Evolutionary conservation across 2,888 invertebrate species (phyloP).

Genomic region (Nemurella pictetii): DNA sequence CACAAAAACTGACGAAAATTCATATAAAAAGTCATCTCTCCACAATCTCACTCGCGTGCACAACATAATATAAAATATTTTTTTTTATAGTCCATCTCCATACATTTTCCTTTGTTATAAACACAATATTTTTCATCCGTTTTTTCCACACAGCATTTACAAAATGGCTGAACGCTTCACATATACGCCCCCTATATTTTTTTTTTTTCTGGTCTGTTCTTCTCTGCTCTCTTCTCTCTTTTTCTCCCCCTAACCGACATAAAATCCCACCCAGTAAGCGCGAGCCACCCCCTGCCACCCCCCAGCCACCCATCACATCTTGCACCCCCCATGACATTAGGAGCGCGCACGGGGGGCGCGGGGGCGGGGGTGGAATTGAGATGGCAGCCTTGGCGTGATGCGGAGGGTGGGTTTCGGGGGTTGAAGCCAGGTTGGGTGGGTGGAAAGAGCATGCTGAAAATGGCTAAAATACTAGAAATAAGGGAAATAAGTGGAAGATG

Average conservation of each 20-base stretch:
- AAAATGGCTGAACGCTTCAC: constrained; percentile 15
- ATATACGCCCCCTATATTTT: constrained; percentile 2
- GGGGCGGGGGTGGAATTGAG: constrained; percentile 15
- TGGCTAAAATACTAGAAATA: too few species aligned
- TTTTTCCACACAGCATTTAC: neutral
- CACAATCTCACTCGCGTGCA: too few species aligned
- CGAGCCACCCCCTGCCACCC: neutral
- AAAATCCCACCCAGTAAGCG: constrained; percentile 6
- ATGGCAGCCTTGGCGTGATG: neutral
- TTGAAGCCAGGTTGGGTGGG: too few species aligned
- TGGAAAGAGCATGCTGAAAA: too few species aligned
- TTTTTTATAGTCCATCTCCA: constrained; percentile 8
- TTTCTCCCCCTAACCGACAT: constrained; percentile 20
- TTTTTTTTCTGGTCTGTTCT: neutral
- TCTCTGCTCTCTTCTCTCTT: neutral
- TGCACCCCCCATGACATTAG: constrained; percentile 27
- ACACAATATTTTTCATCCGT: neutral
- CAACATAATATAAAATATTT: constrained; percentile 5
- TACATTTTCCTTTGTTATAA: constrained; percentile 1
- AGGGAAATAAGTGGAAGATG: too few species aligned
- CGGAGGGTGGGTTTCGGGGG: constrained; percentile 4
- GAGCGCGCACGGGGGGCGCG: neutral
- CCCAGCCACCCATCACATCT: constrained; percentile 12
- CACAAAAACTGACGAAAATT: too few species aligned
- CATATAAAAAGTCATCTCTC: constrained; percentile 3